A percentile compares a stretch with the other conserved stretches of the same genome.
phyloP scores from a whole-genome alignment of 2,888 invertebrate species.

The Scrobipalpa costella region DNA sequence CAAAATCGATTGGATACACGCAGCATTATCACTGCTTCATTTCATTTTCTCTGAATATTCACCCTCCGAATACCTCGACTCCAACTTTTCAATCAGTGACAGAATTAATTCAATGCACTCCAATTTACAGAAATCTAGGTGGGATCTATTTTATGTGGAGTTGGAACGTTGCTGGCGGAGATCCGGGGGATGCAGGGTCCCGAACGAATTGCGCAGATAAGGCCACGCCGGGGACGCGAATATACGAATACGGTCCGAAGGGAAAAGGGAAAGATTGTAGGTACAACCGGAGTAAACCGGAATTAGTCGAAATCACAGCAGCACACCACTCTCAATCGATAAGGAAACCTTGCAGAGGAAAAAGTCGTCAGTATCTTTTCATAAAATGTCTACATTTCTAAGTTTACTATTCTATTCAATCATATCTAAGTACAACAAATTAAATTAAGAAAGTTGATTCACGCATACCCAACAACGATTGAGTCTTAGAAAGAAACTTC shows the following conservation, averaged over 20 bases:
- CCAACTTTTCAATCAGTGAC: slow-evolving; percentile 61
- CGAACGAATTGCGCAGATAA: slow-evolving; percentile 51
- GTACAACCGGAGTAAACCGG: slow-evolving; percentile 39
- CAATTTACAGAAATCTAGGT: slow-evolving; percentile 50
- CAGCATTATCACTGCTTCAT: not conserved
- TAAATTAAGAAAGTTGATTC: not conserved
- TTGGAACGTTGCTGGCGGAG: slow-evolving; percentile 40
- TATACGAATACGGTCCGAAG: slow-evolving; percentile 49
- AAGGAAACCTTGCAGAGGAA: slow-evolving; percentile 35
- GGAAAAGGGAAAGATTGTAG: slow-evolving; percentile 41
- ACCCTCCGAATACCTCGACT: slow-evolving; percentile 32
- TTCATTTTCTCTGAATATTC: slow-evolving; percentile 31
- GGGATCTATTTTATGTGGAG: slow-evolving; percentile 58
- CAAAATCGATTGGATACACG: not conserved
- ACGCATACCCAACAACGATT: not conserved
- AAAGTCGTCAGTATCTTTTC: slow-evolving; percentile 39
- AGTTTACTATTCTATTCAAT: not conserved
- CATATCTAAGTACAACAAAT: not conserved
- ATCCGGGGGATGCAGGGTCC: slow-evolving; percentile 35
- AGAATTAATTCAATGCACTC: slow-evolving; percentile 63
- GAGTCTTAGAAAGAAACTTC: slow-evolving; percentile 20
- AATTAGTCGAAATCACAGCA: slow-evolving; percentile 58
- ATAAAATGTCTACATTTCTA: slow-evolving; percentile 1
- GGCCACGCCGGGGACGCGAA: slow-evolving; percentile 43
- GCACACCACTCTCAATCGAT: slow-evolving; percentile 48